Evolutionary conservation across 2,797 vertebrate species (phyloP), one percentile per base, ranked within the genome.

Genomic region (Spinibarbus caldwelli): DNA sequence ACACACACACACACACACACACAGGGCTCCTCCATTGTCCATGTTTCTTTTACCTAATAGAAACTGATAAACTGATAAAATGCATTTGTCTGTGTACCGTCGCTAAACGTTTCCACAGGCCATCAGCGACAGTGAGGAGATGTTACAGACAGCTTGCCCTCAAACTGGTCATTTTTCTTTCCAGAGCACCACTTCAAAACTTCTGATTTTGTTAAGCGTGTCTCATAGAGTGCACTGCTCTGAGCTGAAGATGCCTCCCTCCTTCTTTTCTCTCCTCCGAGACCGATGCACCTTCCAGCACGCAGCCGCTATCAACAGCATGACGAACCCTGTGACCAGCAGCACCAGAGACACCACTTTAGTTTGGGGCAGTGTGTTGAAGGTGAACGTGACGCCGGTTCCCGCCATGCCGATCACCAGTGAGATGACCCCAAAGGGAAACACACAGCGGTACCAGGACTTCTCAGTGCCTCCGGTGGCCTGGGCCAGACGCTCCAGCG

Each of bases 331-430:
- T 0, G 89, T 34, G 1, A 91, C 91, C 67, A 98, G 90, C 84
- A 96, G 93, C 1, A 94, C 96, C 93, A 98, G 94, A 0, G 96
- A 97, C 89, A 96, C 95, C 86, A 96, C 95, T 92, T 97, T 97
- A 89, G 97, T 97, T 87, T 97, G 96, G 90, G 94, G 96, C 92
- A 96, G 93, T 0, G 96, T 96, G 90, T 97, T 89, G 85, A 96
- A 97, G 87, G 92, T 96, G 94, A 97, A 97, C n/a, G 97, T 97
- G 88, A 98, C 97, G 52, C 96, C 96, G 0, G 97, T 97, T 66
- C 96, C 96, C 0, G 97, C 96, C 38, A 97, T 90, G 68, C 97
- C 97, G 1, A 98, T 97, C 88, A 98, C 97, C n/a, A 97, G 90
- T 0, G 97, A 97, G 86, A 98, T 97, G 76, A 97, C 95, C 38